Evolutionary conservation across 2,113 vertebrate species (phyloP).

Genomic region (Ctenodactylus gundi): DNA sequence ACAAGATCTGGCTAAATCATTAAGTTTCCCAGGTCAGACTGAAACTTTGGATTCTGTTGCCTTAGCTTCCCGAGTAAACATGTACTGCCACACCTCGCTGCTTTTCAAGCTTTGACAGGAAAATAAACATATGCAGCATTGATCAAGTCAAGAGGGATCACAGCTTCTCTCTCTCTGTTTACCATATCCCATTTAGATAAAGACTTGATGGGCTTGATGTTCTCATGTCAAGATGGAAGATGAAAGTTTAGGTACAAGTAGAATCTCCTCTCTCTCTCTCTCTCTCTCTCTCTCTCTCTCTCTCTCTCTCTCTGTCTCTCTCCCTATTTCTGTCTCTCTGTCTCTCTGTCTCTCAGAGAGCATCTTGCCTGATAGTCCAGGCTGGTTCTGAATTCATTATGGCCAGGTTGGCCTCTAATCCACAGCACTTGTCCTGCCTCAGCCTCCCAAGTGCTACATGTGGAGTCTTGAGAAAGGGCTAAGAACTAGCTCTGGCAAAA

Average conservation of each 20-base stretch:
- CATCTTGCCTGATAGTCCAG: too few relatives aligned
- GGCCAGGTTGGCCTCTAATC: too few relatives aligned
- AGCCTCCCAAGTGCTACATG: too few relatives aligned
- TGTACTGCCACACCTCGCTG: background rate
- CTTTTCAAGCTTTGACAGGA: background rate
- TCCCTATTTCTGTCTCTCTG: too few relatives aligned
- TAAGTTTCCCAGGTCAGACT: background rate
- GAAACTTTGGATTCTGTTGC: background rate
- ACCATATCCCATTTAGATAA: background rate
- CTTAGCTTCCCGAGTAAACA: background rate
- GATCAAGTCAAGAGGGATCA: background rate
- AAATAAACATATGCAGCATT: background rate
- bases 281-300: too few relatives aligned
- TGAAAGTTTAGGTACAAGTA: background rate
- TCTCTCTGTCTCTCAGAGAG: too few relatives aligned
- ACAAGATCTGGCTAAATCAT: background rate
- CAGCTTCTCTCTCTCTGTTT: background rate
- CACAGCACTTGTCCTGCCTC: too few relatives aligned
- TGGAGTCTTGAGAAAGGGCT: background rate
- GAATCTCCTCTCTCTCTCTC: too few relatives aligned
- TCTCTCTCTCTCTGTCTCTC: too few relatives aligned
- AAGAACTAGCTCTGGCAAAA: background rate
- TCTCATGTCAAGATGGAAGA: background rate
- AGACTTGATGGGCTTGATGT: background rate
- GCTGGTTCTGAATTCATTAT: too few relatives aligned